Percentiles rank a stretch among this genome's conserved stretches.
Conservation (phyloP, 2,888 invertebrate genomes). For the Dexiosoma caninum region DNA sequence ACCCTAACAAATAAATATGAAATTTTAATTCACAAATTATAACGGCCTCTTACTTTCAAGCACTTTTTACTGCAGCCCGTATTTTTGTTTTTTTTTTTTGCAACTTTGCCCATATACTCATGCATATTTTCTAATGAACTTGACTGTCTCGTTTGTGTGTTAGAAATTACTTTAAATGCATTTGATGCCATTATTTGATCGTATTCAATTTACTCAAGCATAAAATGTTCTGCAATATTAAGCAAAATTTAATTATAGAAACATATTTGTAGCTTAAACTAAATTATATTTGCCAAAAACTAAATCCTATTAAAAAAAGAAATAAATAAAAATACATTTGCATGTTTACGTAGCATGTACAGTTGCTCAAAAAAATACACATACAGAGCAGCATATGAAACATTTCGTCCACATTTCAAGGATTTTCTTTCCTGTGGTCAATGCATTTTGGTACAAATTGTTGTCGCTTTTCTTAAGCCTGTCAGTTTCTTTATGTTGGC, state of each 20-base stretch:
- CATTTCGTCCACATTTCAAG: too few relatives aligned
- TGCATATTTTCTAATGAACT: neutral
- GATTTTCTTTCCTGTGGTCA: too few relatives aligned
- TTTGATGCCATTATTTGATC: constrained; percentile 18
- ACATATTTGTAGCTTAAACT: constrained; percentile 16
- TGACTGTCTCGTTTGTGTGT: constrained; percentile 32
- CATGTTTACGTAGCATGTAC: too few relatives aligned
- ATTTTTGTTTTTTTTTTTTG: neutral
- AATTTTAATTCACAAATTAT: constrained; percentile 26
- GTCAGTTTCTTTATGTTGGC: neutral
- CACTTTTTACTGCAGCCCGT: neutral
- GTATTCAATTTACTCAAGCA: constrained; percentile 29
- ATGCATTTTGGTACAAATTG: too few relatives aligned
- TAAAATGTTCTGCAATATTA: constrained; percentile 26
- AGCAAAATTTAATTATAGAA: constrained; percentile 4
- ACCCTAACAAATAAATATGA: neutral
- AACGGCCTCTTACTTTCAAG: constrained; percentile 12
- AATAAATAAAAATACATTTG: too few relatives aligned
- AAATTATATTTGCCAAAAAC: constrained; percentile 35
- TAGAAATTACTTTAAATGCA: neutral
- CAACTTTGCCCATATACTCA: neutral
- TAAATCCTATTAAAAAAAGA: constrained; percentile 44
- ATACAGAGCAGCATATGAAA: too few relatives aligned
- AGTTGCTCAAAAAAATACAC: too few relatives aligned
- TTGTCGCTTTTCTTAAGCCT: neutral